Base-by-base conservation (phyloP, 2,113 vertebrate genomes). In the Austrofundulus limnaeus region DNA sequence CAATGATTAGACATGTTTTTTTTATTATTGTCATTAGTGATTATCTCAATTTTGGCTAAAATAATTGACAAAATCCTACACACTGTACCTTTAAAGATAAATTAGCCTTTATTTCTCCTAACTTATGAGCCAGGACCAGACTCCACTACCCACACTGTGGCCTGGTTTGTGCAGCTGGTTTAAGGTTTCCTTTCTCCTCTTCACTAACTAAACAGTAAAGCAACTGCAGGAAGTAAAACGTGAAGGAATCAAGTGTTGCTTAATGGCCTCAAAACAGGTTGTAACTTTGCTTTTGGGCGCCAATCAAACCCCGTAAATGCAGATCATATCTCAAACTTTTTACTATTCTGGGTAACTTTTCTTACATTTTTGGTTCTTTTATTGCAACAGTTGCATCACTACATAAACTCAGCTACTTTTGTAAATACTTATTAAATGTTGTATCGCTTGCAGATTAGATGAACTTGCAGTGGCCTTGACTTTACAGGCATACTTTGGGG, bases 161-260 rank as follows among this genome's bases (percentile, higher is more conserved):
- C 17, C 49, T 4, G 20, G 25, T 47, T 25, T 56, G 20, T 42
- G 39, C 7, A 7, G 17, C 17, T 5, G 14, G 75, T 19, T 61
- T 73, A 53, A 63, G 48, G 68, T 84, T 86, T 85, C 78, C 66
- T 62, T 17, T 70, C 25, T 67, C 50, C 20, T 67, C 61, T n/a
- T n/a, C n/a, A n/a, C n/a, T 60, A 34, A 54, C 42, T 70, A 70
- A 62, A 43, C 19, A 24, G 10, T 43, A 25, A 72, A 51, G 72
- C 65, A 75, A 77, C 80, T 19, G 71, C 77, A 28, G 8, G 64
- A 31, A 42, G 57, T 68, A 41, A 78, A 72, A 77, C 21, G 59
- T 39, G 7, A 3, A 41, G 61, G 71, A 71, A 60, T 89, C 78
- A 0, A 57, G 71, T 87, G 56, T 82, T 78, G 1, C 13, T 41